Evolutionary conservation across 2,797 vertebrate genomes (phyloP).

Genomic region (Squalus acanthias): DNA sequence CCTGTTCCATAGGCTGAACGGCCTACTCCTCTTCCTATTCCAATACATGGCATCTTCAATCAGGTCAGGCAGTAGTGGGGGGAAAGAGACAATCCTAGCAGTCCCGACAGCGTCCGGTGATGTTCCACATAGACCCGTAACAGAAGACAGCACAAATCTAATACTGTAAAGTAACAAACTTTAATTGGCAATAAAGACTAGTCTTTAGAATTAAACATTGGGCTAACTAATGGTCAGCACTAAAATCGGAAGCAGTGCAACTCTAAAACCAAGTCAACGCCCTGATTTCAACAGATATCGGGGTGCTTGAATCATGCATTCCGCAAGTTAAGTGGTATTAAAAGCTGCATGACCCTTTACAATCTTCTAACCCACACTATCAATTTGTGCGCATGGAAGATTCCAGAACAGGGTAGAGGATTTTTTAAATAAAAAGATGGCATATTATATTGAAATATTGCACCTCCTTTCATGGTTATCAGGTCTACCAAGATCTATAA

Average conservation of each 20-base stretch:
- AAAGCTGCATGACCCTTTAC: constrained; percentile 29
- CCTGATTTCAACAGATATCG: constrained; percentile 40
- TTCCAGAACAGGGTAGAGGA: not conserved
- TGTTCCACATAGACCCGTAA: not conserved
- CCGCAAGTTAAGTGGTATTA: constrained; percentile 4
- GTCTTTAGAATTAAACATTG: constrained; percentile 60
- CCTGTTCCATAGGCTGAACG: not conserved
- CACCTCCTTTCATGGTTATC: constrained; percentile 17
- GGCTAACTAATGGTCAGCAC: constrained; percentile 63
- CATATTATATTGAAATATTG: constrained; percentile 14
- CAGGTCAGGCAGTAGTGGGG: not conserved
- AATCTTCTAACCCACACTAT: not conserved
- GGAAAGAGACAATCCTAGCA: constrained; percentile 27
- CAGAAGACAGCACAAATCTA: constrained; percentile 45
- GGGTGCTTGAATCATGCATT: constrained; percentile 27
- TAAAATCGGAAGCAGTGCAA: constrained; percentile 62
- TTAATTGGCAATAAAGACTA: constrained; percentile 60
- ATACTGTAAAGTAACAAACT: constrained; percentile 61
- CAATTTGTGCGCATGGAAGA: constrained; percentile 8
- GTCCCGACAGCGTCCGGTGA: not conserved
- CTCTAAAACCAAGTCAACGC: constrained; percentile 56
- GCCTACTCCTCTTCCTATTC: not conserved
- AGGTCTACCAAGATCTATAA: not conserved
- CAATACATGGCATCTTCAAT: not conserved
- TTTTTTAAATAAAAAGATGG: not conserved